Evolutionary conservation across 2,888 invertebrate species (phyloP).

Genomic region (Lycaena phlaeas): DNA sequence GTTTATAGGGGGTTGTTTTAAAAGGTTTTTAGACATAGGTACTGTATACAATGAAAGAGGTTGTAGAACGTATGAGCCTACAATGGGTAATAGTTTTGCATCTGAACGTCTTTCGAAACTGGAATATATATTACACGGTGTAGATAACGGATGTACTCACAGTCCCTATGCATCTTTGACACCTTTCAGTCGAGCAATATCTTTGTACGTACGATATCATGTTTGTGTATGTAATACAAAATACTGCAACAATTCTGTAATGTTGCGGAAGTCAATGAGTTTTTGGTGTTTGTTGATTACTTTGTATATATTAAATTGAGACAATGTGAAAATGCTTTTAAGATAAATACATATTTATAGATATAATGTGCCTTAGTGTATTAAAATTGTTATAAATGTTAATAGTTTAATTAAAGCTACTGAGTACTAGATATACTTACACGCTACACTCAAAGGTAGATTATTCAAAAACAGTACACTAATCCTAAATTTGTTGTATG

Average conservation of each 20-base stretch:
- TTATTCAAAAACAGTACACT: too few species aligned
- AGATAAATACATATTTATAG: too few species aligned
- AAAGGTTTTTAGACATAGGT: constrained; percentile 27
- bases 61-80: constrained; percentile 20
- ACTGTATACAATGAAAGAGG: constrained; percentile 25
- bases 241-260: constrained; percentile 31
- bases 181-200: constrained; percentile 35
- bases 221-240: constrained; percentile 36
- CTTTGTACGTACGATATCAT: constrained; percentile 37
- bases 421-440: too few species aligned
- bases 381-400: too few species aligned
- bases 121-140: constrained; percentile 17
- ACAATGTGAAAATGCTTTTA: too few species aligned
- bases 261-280: neutral
- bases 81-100: constrained; percentile 18
- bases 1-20: constrained; percentile 27
- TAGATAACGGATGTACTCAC: constrained; percentile 30
- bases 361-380: too few species aligned
- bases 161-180: constrained; percentile 39
- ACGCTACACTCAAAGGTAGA: too few species aligned
- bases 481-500: too few species aligned
- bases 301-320: too few species aligned
- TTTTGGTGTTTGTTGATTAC: too few species aligned
- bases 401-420: too few species aligned
- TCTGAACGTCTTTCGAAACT: constrained; percentile 19